These are phyloP conservation scores for Fulica atra DNA, from an alignment of 2,113 vertebrate genomes.

Conservation along the genomic window DNA sequence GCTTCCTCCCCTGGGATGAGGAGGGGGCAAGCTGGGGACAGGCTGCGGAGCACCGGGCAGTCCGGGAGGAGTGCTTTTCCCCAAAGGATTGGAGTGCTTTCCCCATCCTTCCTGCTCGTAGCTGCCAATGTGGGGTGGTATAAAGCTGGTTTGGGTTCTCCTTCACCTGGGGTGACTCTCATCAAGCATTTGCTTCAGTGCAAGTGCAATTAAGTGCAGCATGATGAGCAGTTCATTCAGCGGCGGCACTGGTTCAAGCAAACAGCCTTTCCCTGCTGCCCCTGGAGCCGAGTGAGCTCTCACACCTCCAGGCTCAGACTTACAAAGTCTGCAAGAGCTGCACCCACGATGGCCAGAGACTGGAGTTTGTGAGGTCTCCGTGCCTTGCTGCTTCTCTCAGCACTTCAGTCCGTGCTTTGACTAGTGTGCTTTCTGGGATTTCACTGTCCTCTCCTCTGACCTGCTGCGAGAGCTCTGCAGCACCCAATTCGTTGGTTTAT, in stretches of 20 bases:
- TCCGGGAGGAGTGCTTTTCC: not conserved
- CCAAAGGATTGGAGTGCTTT: not conserved
- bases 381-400: not conserved
- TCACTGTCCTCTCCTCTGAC: not conserved
- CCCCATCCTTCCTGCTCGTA: not conserved
- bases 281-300: not conserved
- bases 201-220: fast-evolving
- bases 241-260: not conserved
- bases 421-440: not conserved
- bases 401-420: not conserved
- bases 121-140: not conserved
- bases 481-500: fast-evolving
- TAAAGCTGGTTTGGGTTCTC: not conserved
- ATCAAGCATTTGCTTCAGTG: not conserved
- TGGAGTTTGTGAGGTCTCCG: not conserved
- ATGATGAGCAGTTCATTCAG: fast-evolving
- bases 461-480: not conserved
- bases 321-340: not conserved
- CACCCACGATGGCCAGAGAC: fast-evolving
- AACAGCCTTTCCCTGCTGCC: not conserved
- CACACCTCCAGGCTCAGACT: not conserved
- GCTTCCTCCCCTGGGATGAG: not conserved
- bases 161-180: fast-evolving
- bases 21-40: not conserved
- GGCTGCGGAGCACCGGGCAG: not conserved